Evolutionary conservation across 2,797 vertebrate species (phyloP).

Genomic region (Peromyscus aztecus): DNA sequence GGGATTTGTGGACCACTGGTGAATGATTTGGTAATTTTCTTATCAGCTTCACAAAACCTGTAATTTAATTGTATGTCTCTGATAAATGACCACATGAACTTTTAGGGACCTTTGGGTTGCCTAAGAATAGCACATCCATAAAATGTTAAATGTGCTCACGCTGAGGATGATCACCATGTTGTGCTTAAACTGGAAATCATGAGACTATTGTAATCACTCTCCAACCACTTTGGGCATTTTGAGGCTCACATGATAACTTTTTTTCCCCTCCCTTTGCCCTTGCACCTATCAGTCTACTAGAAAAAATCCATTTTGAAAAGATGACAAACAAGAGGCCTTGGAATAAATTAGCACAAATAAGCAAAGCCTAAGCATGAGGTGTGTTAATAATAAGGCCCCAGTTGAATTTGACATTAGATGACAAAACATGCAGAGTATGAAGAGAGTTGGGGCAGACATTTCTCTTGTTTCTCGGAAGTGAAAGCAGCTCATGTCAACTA

Average conservation of each 20-base stretch:
- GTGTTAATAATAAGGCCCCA: conserved; percentile 46
- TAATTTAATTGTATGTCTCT: neutral
- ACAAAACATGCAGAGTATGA: conserved; percentile 20
- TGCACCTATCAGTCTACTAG: neutral
- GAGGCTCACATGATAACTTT: neutral
- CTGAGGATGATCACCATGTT: neutral
- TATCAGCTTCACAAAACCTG: neutral
- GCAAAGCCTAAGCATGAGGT: conserved; percentile 44
- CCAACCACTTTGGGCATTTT: neutral
- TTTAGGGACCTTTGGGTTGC: neutral
- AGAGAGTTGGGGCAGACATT: neutral
- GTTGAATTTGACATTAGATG: conserved; percentile 41
- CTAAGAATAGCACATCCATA: neutral
- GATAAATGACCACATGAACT: neutral
- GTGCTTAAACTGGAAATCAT: neutral
- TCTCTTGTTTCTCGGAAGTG: conserved; percentile 78
- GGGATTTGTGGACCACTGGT: neutral
- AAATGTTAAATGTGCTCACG: neutral
- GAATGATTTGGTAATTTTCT: conserved; percentile 33
- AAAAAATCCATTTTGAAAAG: conserved; percentile 72
- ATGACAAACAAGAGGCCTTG: conserved; percentile 19
- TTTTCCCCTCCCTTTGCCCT: conserved; percentile 31
- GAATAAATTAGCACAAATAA: conserved; percentile 78
- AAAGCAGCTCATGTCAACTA: conserved; percentile 31
- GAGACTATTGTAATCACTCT: neutral